Conservation (phyloP, 2,113 vertebrate genomes). For the Leptobrachium ailaonicum region DNA sequence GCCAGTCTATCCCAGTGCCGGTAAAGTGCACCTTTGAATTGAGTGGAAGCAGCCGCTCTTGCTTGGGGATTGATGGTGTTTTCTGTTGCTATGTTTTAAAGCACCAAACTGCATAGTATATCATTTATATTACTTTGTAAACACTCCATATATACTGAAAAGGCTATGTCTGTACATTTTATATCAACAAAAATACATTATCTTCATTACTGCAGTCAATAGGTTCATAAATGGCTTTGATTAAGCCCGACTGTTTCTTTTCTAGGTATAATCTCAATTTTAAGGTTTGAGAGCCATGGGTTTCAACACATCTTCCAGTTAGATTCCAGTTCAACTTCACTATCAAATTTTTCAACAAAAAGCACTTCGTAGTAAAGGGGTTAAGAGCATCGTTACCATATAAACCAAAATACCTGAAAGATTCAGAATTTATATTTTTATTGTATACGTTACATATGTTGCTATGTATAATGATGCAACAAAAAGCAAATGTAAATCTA, state of each 20-base stretch:
- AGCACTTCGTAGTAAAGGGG: no score
- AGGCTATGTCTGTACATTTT: neutral
- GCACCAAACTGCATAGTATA: neutral
- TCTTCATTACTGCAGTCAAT: conserved; percentile 5
- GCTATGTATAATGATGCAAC: no score
- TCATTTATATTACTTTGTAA: conserved; percentile 25
- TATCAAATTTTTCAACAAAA: no score
- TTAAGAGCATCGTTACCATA: no score
- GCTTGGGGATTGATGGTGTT: neutral
- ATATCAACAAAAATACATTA: conserved; percentile 22
- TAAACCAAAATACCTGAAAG: no score
- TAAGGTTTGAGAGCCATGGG: no score
- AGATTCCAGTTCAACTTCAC: no score
- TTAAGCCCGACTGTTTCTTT: neutral
- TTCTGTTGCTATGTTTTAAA: conserved; percentile 13
- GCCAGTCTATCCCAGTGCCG: neutral
- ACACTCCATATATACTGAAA: conserved; percentile 1
- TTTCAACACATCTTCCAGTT: no score
- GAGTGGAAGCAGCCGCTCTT: conserved; percentile 14
- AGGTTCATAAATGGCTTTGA: neutral
- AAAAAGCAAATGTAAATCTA: no score
- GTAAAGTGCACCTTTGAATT: neutral
- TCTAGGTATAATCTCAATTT: neutral
- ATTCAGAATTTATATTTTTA: no score
- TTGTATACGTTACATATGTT: no score